Evolutionary conservation across 2,797 vertebrate species (phyloP), one percentile per base, ranked within the genome.

Genomic region (Etheostoma perlongum): DNA sequence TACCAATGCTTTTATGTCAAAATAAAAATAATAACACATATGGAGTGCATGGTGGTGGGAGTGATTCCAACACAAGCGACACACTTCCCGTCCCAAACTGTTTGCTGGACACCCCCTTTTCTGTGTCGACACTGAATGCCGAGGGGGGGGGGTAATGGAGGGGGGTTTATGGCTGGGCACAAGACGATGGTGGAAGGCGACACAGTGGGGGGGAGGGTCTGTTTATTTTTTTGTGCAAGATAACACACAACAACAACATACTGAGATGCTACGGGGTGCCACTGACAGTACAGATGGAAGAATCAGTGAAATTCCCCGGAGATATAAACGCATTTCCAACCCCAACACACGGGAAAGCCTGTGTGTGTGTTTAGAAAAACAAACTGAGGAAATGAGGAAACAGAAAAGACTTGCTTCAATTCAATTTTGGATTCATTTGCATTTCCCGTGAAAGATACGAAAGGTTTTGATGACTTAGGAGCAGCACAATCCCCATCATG

Each of bases 201-300:
- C 77, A 88, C 49, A 70, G 80, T 66, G 11, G 47, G 70, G 70
- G 33, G 57, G 49, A 16, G n/a, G 65, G 53, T 79, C 57, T 82
- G 78, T 59, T 81, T 40, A 7, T 40, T 78, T 78, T 67, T 85
- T 87, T 78, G 88, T 81, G 88, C 69, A 81, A 83, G 78, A 89
- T 88, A 87, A 91, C 91, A 93, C 76, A 90, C 78, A 85, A 79
- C 80, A 78, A 79, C 88, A 93, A 91, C 88, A 92, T 88, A 90
- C 76, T 86, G 91, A 86, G 84, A 90, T 88, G 81, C 88, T 88
- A 81, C 71, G 59, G 84, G 85, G 85, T 82, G 89, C 86, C 78
- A 84, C 36, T 90, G 76, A 91, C 89, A 87, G 86, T 86, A 92
- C 91, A 92, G 91, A 95, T 95, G 94, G 94, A 95, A 95, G 93